Base-by-base conservation (phyloP, 2,888 invertebrate genomes). In the Empis stercorea region DNA sequence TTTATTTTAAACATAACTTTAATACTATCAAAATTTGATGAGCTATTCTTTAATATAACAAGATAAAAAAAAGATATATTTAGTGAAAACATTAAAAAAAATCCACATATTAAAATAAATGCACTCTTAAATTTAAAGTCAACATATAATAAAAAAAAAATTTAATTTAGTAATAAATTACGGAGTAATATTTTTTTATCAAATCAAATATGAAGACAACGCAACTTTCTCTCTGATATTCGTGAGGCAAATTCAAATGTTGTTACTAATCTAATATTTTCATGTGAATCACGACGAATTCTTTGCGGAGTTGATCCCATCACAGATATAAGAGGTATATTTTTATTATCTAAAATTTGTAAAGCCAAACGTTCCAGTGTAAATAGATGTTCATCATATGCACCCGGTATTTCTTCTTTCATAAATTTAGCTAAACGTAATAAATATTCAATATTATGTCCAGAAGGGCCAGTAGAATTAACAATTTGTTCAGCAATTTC, bases 381-480 rank as follows among this genome's bases (percentile, higher is more conserved):
- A 65, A 82, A 87, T 39, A 93, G 66, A 67, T 93, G 91, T 23
- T 78, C 75, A 61, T 92, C 91, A 40, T 77, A 63, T 1, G 85
- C 88, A 40, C 79, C 70, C 0, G 87, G 84, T 20, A 84, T 78
- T 63, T 86, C 79, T 32, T 80, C 77, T 54, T 84, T 76, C 81
- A 92, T 84, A 57, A 89, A 87, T 48, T 81, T 75, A 0, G 88
- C 88, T 60, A 94, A 68, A 58, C 79, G 78, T 51, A 93, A 68
- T 6, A 96, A 73, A 68, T 96, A 96, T 66, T 96, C 96, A 14
- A 79, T 84, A 64, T 96, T 96, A 50, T 85, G 80, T 0, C 96
- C 96, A 54, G 87, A 87, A 0, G 84, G 78, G 1, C 95, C 95
- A 13, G 76, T 73, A 55, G 80, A 77, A 55, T 78, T 76, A 40